phyloP scores from a whole-genome alignment of 2,888 invertebrate species.

The Epistrophe grossulariae region DNA sequence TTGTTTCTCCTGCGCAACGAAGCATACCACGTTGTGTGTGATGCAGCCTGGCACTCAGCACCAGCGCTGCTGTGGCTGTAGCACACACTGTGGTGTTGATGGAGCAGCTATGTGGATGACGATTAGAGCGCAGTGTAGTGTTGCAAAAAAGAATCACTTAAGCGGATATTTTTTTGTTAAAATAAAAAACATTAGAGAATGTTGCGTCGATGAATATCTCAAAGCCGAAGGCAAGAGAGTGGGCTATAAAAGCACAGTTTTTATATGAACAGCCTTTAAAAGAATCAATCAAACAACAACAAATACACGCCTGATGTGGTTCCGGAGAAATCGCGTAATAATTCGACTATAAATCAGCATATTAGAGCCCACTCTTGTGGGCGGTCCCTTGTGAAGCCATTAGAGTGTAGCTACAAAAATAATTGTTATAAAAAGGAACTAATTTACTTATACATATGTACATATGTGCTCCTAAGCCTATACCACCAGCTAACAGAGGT shows the following conservation, averaged over 20 bases:
- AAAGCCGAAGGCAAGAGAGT: neutral
- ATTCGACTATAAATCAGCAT: conserved; percentile 23
- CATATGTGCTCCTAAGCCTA: neutral
- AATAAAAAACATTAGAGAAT: conserved; percentile 49
- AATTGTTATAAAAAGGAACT: conserved; percentile 44
- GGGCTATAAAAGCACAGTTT: conserved; percentile 17
- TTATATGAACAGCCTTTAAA: neutral
- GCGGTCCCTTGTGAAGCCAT: conserved; percentile 49
- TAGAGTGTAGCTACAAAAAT: conserved; percentile 25
- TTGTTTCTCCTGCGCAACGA: conserved; percentile 52
- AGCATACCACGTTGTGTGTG: conserved; percentile 56
- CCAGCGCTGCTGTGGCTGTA: conserved; percentile 12
- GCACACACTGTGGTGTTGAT: conserved; percentile 20
- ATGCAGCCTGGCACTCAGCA: conserved; percentile 35
- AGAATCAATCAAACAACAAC: conserved; percentile 26
- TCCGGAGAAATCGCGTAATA: conserved; percentile 55
- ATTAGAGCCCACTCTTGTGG: conserved; percentile 42
- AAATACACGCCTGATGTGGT: neutral
- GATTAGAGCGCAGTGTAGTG: conserved; percentile 40
- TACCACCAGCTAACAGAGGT: conserved; percentile 34
- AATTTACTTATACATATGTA: neutral
- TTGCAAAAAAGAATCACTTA: conserved; percentile 68
- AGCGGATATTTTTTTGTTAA: conserved; percentile 52
- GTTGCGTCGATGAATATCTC: conserved; percentile 42
- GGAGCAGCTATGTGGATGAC: conserved; percentile 28